Base-by-base conservation (phyloP, 2,888 invertebrate species). In the Spicauda simplicius region DNA sequence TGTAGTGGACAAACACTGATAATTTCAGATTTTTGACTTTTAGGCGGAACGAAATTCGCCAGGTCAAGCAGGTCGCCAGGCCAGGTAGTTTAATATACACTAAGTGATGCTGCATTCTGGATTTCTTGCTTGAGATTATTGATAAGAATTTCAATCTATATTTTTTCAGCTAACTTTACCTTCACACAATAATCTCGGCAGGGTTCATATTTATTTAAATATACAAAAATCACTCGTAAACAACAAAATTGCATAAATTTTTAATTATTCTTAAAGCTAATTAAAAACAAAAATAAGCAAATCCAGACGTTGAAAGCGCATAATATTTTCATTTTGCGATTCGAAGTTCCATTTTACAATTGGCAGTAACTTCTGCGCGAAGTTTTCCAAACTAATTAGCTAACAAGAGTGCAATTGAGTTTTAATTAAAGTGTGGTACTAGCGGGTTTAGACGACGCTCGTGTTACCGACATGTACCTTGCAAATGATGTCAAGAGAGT, bases 361-460 rank as follows among this genome's bases (percentile, higher is more conserved):
- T 45, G 57, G 41, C 37, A 1, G 41, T 45, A n/a, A 57, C 18
- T 57, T 57, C 41, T 19, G 41, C 19, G 19, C 57, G 19, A 45
- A 45, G 41, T 57, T 57, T 33, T 55, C 30, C 20, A 10, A 57
- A 57, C 57, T 57, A 41, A 57, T 57, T 45, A 56, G 12, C 18
- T 8, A 56, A 37, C 56, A 37, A 56, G 41, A 45, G 41, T 57
- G 57, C 18, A 41, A 57, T 57, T 57, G 20, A 57, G 37, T 57
- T 57, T 57, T 57, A 57, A 57, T 57, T 57, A 57, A 57, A 45
- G 19, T 57, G 19, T 11, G 37, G 16, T 55, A 30, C 30, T 41
- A 45, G n/a, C 41, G 2, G 18, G 56, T 10, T 56, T 56, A 37
- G 33, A 56, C 8, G 18, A 8, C n/a, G 30, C 30, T 33, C 37